Conservation (phyloP, 2,113 vertebrate genomes). For the Chroicocephalus ridibundus region DNA sequence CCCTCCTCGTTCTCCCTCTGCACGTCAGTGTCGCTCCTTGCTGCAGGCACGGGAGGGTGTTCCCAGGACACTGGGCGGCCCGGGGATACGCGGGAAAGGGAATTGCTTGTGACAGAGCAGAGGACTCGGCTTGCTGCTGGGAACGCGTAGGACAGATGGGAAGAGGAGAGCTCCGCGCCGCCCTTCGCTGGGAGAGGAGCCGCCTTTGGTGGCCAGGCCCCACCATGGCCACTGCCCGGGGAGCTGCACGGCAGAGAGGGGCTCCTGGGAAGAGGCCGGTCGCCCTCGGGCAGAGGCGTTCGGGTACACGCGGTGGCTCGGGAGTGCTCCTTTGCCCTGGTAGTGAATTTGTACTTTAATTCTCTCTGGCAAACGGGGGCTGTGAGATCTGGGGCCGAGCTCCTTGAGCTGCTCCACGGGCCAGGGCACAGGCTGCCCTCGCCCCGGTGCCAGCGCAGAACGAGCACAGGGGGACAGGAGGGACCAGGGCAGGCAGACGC, state of each 20-base stretch:
- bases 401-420: neutral
- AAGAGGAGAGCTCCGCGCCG: neutral
- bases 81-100: neutral
- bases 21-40: neutral
- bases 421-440: neutral
- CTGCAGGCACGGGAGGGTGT: neutral
- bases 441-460: neutral
- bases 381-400: neutral
- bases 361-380: neutral
- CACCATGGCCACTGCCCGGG: neutral
- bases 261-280: neutral
- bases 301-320: accelerated
- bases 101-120: conserved; percentile 39
- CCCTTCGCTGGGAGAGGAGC: neutral
- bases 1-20: neutral
- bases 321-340: accelerated
- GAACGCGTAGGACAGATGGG: neutral
- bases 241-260: neutral
- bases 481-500: neutral
- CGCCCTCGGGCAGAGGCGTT: neutral
- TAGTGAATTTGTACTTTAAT: neutral
- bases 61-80: neutral
- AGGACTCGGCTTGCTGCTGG: neutral
- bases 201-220: neutral
- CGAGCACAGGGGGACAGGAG: accelerated